Base-by-base conservation (phyloP, 1,140 invertebrate genomes). In the Neuroterus valhalla region DNA sequence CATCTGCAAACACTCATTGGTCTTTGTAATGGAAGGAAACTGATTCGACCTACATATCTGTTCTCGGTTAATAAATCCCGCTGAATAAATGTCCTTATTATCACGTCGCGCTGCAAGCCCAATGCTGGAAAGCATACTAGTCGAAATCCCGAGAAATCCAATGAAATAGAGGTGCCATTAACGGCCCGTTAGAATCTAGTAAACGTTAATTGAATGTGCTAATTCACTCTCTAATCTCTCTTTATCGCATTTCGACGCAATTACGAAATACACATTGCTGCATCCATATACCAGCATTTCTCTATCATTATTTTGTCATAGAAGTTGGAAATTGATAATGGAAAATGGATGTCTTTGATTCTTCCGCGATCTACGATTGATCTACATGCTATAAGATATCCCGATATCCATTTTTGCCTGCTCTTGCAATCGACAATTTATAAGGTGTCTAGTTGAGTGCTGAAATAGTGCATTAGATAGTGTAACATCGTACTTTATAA, bases 201-300 rank as follows among this genome's bases (percentile, higher is more conserved):
- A 84, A 86, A 86, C 77, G 86, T 86, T 89, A 89, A 89, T 88
- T 89, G 86, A 88, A 87, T 87, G 78, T 84, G 85, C 84, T 85
- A 88, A 86, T 86, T 82, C 83, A 84, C 79, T 71, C 84, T 85
- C 81, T 88, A 88, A 88, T 87, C 83, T 86, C 76, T 78, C 75
- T 78, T 82, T 81, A 81, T 81, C 83, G 82, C 86, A 89, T 89
- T 89, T 85, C 80, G 78, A 84, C 82, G 80, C 83, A 88, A 88
- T 85, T 83, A 81, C 78, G 79, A 84, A 87, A 89, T 87, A 82
- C 80, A 82, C 74, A 38, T 14, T 26, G 12, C 23, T 31, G 14
- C 23, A 62, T 23, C 0, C 14, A 15, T 26, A 38, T 38, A 38
- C 5, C 31, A 38, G 0, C 31, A 38, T 38, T 38, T 38, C 31